A percentile compares a stretch with the other conserved stretches of the same genome.
These are phyloP conservation scores for Spheniscus humboldti DNA, from an alignment of 2,797 vertebrate genomes.

Conservation along the genomic window DNA sequence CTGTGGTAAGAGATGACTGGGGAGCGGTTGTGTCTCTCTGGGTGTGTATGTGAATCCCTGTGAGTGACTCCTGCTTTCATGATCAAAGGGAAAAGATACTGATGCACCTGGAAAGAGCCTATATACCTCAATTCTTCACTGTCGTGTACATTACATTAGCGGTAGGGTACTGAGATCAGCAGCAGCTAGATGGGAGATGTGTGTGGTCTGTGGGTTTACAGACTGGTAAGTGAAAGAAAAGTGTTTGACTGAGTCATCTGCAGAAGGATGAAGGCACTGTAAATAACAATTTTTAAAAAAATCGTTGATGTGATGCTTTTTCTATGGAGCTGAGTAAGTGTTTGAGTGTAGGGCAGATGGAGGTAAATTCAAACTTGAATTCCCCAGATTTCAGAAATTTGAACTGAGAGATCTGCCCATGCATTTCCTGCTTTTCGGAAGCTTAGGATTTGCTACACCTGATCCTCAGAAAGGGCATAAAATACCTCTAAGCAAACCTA, in stretches of 20 bases:
- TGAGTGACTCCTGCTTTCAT: neutral
- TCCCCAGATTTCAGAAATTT: neutral
- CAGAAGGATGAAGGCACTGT: neutral
- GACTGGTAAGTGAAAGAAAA: neutral
- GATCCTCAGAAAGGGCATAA: neutral
- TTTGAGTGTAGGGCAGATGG: neutral
- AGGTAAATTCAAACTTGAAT: neutral
- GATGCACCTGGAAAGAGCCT: neutral
- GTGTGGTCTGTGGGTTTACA: slow-evolving; percentile 42
- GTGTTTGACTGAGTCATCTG: slow-evolving; percentile 2
- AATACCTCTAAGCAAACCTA: neutral
- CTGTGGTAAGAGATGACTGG: neutral
- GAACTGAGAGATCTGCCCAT: neutral
- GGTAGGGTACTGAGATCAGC: neutral
- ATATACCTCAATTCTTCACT: neutral
- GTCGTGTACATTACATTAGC: neutral
- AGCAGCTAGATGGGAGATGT: neutral
- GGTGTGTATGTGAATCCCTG: neutral
- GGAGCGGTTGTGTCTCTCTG: neutral
- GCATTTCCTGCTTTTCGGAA: neutral
- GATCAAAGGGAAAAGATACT: neutral
- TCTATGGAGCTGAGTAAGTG: neutral
- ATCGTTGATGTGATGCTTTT: neutral
- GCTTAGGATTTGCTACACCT: neutral
- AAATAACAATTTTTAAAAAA: neutral